Conservation (phyloP, 1,140 invertebrate genomes). For the Drosophila sturtevanti region DNA sequence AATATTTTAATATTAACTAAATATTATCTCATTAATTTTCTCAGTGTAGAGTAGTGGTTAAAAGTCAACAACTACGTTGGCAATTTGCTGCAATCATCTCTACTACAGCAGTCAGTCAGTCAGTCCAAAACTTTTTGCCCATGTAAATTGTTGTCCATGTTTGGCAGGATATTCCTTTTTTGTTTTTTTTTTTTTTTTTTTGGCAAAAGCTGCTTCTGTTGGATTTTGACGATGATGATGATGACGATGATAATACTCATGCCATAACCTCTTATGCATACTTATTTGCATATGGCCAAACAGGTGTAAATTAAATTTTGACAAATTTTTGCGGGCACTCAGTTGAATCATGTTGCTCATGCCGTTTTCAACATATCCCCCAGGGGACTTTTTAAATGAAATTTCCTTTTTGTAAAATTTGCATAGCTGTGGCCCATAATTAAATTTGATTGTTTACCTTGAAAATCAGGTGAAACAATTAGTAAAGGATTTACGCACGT, state of each 20-base stretch:
- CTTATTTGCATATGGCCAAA: conserved; percentile 46
- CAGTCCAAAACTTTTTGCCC: conserved; percentile 6
- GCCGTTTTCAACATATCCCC: background rate
- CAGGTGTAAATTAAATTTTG: conserved; percentile 57
- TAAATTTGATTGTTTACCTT: conserved; percentile 42
- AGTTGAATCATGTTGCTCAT: background rate
- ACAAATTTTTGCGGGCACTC: conserved; percentile 44
- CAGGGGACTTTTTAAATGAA: conserved; percentile 36
- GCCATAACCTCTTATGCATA: background rate
- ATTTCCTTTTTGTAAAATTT: conserved; percentile 25
- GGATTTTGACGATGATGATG: background rate
- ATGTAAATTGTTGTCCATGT: conserved; percentile 35
- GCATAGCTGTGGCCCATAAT: conserved; percentile 39
- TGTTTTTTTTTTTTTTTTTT: background rate
- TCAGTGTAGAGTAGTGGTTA: conserved; percentile 22
- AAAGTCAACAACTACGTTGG: conserved; percentile 54
- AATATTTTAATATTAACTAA: background rate
- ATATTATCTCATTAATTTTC: background rate
- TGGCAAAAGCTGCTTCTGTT: conserved; percentile 6
- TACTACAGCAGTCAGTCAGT: conserved; percentile 12
- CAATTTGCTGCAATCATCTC: conserved; percentile 70
- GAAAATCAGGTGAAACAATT: conserved; percentile 45
- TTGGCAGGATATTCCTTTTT: conserved; percentile 14
- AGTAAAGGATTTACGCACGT: conserved; percentile 45
- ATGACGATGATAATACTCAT: conserved; percentile 5